Base-by-base conservation (phyloP, 2,797 vertebrate species). In the Anisognathus igniventris region DNA sequence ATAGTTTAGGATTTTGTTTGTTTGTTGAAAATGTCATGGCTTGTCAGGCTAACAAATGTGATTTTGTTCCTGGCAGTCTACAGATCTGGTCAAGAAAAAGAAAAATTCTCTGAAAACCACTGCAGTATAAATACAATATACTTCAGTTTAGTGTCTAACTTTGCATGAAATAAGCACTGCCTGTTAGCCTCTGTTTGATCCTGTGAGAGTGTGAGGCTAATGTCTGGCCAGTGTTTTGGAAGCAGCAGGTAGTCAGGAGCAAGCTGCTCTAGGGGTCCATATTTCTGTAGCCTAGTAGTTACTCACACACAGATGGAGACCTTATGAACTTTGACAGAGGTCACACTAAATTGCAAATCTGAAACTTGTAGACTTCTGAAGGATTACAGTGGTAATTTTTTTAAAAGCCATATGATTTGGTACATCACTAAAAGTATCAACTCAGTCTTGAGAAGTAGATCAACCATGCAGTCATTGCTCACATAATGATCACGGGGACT, bases 201-300 rank as follows among this genome's bases (percentile, higher is more conserved):
- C 98, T 98, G 98, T 98, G 98, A 98, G 98, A 98, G 97, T 97
- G 98, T 97, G 96, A 97, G 98, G 98, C 98, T 98, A 97, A 98
- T 98, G 98, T 99, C 99, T 99, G 98, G 98, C 98, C 97, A 97
- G 98, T 99, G 99, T 99, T 99, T 99, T 98, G 98, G 98, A 98
- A 99, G 97, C 99, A 99, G 99, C 99, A 99, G 99, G 99, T 98
- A 99, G 98, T 98, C 99, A 97, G 98, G 98, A 98, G 98, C 98
- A 98, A 98, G 98, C 99, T 98, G 98, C 98, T 98, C 97, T 97
- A 94, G 98, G 98, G 98, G 98, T 99, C 98, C 98, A 98, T 98
- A 98, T 98, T 96, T 98, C 98, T 98, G 98, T 97, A 98, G 98
- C 98, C 97, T 98, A 91, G 96, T 97, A 96, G 93, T 98, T 98